phyloP scores from a whole-genome alignment of 1,140 invertebrate genomes.

The Medauroidea extradentata region DNA sequence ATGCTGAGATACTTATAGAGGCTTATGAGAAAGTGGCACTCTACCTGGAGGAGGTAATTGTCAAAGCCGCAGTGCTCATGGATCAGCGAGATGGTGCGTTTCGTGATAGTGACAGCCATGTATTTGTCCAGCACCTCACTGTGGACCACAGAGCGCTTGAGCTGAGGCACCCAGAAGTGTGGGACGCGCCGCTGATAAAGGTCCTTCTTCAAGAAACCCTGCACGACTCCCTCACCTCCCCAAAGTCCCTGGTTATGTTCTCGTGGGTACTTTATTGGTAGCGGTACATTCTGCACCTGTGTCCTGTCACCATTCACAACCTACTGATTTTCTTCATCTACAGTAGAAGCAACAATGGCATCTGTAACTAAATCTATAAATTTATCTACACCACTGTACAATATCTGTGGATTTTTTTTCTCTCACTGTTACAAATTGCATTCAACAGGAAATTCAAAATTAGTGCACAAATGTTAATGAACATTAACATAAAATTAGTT shows the following conservation, averaged over 20 bases:
- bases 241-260: conserved; percentile 85
- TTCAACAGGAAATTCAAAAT: too few species aligned
- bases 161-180: conserved; percentile 79
- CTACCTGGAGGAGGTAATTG: conserved; percentile 86
- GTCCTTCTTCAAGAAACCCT: conserved; percentile 75
- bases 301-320: conserved; percentile 49
- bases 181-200: conserved; percentile 58
- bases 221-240: conserved; percentile 93
- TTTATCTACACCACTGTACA: neutral
- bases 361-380: too few species aligned
- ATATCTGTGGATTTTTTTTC: too few species aligned
- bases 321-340: too few species aligned
- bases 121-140: conserved; percentile 90
- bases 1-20: too few species aligned
- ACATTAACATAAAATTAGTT: too few species aligned
- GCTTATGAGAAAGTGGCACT: too few species aligned
- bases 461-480: too few species aligned
- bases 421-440: too few species aligned
- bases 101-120: conserved; percentile 75
- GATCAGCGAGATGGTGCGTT: conserved; percentile 75
- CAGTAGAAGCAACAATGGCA: too few species aligned
- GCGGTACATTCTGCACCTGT: conserved; percentile 70
- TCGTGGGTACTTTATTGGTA: conserved; percentile 71
- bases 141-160: conserved; percentile 78
- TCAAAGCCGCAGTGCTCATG: conserved; percentile 92